These are phyloP conservation scores for Parotocinclus haroldoi DNA, from an alignment of 2,797 vertebrate genomes.

Conservation along the genomic window DNA sequence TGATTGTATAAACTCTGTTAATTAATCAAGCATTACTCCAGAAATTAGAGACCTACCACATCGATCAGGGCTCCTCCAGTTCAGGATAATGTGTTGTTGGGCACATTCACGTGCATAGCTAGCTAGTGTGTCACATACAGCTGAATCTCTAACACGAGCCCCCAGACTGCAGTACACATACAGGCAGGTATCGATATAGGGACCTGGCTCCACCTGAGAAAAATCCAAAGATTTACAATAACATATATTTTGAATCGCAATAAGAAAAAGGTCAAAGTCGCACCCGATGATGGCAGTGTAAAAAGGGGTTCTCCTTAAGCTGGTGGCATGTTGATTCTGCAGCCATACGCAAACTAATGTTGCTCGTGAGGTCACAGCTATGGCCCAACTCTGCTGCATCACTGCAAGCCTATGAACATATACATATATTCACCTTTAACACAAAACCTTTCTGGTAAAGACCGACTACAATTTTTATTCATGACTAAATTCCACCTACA, in stretches of 20 bases:
- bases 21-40: not conserved
- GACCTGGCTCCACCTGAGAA: conserved; percentile 74
- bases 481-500: too few relatives aligned
- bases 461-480: too few relatives aligned
- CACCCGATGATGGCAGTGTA: conserved; percentile 78
- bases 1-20: too few relatives aligned
- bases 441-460: too few relatives aligned
- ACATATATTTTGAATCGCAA: not conserved
- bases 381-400: conserved; percentile 71
- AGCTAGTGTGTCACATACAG: conserved; percentile 80
- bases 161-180: conserved; percentile 71
- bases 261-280: conserved; percentile 39
- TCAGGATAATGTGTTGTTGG: conserved; percentile 61
- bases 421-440: not conserved
- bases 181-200: conserved; percentile 78
- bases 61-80: conserved; percentile 74
- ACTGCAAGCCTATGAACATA: conserved; percentile 64
- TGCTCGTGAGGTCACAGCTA: conserved; percentile 65
- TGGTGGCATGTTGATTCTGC: conserved; percentile 70
- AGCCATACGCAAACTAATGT: conserved; percentile 21
- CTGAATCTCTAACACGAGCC: conserved; percentile 25
- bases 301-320: conserved; percentile 75
- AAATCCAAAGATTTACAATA: not conserved
- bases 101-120: conserved; percentile 81
- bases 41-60: conserved; percentile 70